Percentiles rank a stretch among this genome's conserved stretches.
Evolutionary conservation across 2,113 vertebrate genomes (phyloP).

Genomic region (Synodontis membranacea): DNA sequence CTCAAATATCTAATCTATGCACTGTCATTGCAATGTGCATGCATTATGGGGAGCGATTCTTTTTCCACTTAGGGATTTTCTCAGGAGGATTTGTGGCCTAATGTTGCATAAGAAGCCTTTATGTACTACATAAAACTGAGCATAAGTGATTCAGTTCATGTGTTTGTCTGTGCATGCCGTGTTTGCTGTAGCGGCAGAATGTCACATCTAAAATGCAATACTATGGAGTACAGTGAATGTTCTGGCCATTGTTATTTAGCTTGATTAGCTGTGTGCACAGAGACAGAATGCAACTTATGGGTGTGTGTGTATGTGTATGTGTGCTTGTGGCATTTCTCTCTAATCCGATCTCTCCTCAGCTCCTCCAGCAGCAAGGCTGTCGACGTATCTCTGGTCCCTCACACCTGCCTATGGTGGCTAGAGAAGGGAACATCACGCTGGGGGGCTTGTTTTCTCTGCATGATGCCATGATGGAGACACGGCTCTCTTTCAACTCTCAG

Average conservation of each 20-base stretch:
- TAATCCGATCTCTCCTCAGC: conserved; percentile 29
- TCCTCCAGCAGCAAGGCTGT: conserved; percentile 58
- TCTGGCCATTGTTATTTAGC: neutral
- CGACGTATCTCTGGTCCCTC: conserved; percentile 56
- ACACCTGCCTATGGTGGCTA: conserved; percentile 66
- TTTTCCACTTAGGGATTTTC: conserved; percentile 57
- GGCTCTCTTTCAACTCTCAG: conserved; percentile 61
- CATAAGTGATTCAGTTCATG: neutral
- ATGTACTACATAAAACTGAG: conserved; percentile 42
- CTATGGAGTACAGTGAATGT: conserved; percentile 19
- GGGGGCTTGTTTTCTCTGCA: conserved; percentile 80
- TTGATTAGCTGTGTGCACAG: neutral
- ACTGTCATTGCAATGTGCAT: neutral
- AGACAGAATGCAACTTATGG: conserved; percentile 27
- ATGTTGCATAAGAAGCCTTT: conserved; percentile 30
- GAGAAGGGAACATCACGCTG: conserved; percentile 69
- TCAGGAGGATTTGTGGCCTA: conserved; percentile 35
- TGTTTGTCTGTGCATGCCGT: neutral
- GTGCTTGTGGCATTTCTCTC: conserved; percentile 27
- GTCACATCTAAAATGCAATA: neutral
- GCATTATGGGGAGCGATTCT: neutral
- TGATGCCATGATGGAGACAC: conserved; percentile 66
- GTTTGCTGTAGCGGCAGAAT: neutral
- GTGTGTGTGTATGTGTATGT: conserved; percentile 16
- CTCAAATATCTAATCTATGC: neutral